These are phyloP conservation scores for Rambutsinella grinnellia DNA, from an alignment of 2,888 invertebrate genomes.

Conservation along the genomic window DNA sequence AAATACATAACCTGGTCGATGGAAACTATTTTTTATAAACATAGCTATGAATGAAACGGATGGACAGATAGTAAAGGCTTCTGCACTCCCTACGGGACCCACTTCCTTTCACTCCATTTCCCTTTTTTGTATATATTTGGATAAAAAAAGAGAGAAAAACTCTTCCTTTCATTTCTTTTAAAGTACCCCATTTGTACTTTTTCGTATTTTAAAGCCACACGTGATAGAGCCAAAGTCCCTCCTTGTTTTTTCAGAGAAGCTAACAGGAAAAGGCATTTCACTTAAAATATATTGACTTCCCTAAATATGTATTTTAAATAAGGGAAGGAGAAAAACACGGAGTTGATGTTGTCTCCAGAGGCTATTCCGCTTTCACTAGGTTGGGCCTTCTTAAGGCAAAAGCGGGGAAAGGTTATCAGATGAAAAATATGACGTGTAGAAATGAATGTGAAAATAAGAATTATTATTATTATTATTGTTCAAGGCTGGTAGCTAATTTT, in stretches of 20 bases:
- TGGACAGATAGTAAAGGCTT: constrained; percentile 5
- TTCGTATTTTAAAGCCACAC: too few relatives aligned
- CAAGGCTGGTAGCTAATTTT: constrained; percentile 19
- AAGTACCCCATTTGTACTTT: neutral
- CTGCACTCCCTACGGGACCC: constrained; percentile 17
- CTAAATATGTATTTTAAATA: neutral
- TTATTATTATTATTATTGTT: neutral
- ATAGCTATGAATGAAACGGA: constrained; percentile 5
- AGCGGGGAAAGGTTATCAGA: neutral
- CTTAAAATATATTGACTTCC: neutral
- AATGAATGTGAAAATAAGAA: constrained; percentile 1
- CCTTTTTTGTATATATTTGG: neutral
- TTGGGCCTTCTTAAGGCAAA: neutral
- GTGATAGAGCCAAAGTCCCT: neutral
- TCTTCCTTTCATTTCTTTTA: constrained; percentile 4
- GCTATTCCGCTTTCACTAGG: neutral
- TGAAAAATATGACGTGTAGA: neutral
- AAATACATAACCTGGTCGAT: neutral
- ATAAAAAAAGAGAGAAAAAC: neutral
- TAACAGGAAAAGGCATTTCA: neutral
- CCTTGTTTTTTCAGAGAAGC: neutral
- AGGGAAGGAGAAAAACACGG: neutral
- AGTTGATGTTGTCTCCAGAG: neutral
- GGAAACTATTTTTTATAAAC: neutral
- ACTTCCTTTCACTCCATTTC: constrained; percentile 42